Percentiles rank a stretch among this genome's conserved stretches.
phyloP scores from a whole-genome alignment of 2,797 vertebrate genomes.

The Dermochelys coriacea region DNA sequence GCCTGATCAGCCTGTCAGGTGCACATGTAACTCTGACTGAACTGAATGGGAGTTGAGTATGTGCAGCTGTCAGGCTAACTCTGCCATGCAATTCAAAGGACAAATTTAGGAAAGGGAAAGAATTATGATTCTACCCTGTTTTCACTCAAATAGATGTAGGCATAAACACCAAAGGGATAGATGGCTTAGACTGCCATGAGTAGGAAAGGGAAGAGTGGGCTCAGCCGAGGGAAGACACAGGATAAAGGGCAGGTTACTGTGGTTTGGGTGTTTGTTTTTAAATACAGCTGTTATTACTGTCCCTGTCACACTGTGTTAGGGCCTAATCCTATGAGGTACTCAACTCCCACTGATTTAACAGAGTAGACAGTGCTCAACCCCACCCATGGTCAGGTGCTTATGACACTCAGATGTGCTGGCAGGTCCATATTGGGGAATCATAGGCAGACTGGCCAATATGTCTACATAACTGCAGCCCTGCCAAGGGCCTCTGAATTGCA shows the following conservation, averaged over 20 bases:
- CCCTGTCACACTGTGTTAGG: neutral
- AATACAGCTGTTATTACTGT: neutral
- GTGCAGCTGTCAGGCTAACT: neutral
- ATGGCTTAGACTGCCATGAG: neutral
- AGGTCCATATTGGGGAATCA: neutral
- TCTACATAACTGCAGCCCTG: neutral
- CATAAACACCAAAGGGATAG: neutral
- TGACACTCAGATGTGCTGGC: neutral
- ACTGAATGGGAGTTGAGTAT: neutral
- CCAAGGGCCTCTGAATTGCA: neutral
- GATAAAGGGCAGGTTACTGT: neutral
- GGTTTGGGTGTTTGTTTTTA: neutral
- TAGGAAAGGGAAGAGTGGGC: no score
- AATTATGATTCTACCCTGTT: neutral
- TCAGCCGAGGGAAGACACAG: neutral
- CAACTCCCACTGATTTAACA: neutral
- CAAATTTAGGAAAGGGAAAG: neutral
- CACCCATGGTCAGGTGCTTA: neutral
- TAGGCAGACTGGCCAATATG: neutral
- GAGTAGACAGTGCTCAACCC: neutral
- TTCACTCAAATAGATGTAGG: neutral
- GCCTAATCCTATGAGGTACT: neutral
- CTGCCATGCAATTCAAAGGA: neutral
- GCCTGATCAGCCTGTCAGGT: neutral
- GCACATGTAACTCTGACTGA: neutral